A percentile compares a stretch with the other conserved stretches of the same genome.
phyloP scores from a whole-genome alignment of 2,888 invertebrate species.

The Calameuta filiformis region DNA sequence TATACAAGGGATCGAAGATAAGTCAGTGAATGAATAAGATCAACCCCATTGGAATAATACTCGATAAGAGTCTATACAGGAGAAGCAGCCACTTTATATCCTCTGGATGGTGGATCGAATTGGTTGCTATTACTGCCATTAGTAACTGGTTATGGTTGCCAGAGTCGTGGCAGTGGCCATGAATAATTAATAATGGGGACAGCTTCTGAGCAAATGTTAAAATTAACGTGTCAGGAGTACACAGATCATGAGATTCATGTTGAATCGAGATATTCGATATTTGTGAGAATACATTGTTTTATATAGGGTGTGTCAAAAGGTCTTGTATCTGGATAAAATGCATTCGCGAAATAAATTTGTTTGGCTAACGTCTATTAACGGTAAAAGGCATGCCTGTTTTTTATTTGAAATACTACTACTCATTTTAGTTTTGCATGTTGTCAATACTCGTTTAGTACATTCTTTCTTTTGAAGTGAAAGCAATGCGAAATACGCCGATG shows the following conservation, averaged over 20 bases:
- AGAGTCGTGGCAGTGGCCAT: constrained; percentile 22
- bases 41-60: not conserved
- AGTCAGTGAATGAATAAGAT: not conserved
- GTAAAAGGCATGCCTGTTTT: not conserved
- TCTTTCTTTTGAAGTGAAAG: not conserved
- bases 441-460: not conserved
- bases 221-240: constrained; percentile 49
- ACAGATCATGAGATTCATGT: constrained; percentile 60
- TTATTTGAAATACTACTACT: not conserved
- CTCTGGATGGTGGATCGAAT: too few species aligned
- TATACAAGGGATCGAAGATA: not conserved
- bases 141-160: constrained; percentile 45
- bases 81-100: too few species aligned
- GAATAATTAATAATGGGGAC: constrained; percentile 40
- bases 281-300: too few species aligned
- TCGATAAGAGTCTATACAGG: too few species aligned
- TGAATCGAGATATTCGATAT: constrained; percentile 33
- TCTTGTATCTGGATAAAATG: not conserved
- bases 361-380: not conserved
- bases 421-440: not conserved
- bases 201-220: constrained; percentile 26
- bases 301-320: not conserved
- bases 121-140: too few species aligned
- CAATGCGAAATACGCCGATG: not conserved
- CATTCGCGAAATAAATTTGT: not conserved